Evolutionary conservation across 2,113 vertebrate species (phyloP).

Genomic region (Nannobrachium achirus): DNA sequence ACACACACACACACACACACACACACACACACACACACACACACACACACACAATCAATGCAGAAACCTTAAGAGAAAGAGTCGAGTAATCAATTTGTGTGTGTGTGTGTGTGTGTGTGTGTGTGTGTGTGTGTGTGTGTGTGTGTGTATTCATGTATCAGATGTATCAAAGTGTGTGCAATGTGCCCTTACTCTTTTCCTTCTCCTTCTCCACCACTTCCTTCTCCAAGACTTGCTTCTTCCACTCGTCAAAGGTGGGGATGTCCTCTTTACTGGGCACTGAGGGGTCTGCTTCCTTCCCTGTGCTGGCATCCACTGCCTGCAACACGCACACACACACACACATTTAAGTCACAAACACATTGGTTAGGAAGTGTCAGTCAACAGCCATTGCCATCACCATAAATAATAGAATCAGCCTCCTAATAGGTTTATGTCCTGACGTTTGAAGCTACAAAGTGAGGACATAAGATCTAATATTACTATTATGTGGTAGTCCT

Average conservation of each 20-base stretch:
- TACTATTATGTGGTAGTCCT: not conserved
- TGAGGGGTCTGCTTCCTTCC: constrained; percentile 85
- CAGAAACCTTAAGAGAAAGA: not conserved
- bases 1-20: constrained; percentile 7
- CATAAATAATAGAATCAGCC: not conserved
- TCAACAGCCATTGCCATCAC: no score
- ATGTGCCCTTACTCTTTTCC: constrained; percentile 90
- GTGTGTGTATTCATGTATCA: not conserved
- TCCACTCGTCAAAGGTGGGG: constrained; percentile 99
- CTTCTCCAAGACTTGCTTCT: constrained; percentile 98
- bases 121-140: not conserved
- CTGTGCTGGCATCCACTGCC: constrained; percentile 71
- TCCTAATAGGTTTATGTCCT: not conserved
- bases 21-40: constrained; percentile 19
- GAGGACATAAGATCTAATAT: not conserved
- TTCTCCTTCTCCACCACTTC: constrained; percentile 99
- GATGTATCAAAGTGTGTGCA: no score
- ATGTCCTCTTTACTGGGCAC: constrained; percentile 93
- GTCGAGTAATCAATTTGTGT: not conserved
- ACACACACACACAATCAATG: constrained; percentile 6
- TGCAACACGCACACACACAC: constrained; percentile 39
- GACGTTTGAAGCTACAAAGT: not conserved
- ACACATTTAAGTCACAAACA: not conserved
- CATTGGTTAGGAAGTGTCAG: no score
- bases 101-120: not conserved